These are phyloP conservation scores for Triops longicaudatus DNA, from an alignment of 1,140 invertebrate species.

Conservation along the genomic window DNA sequence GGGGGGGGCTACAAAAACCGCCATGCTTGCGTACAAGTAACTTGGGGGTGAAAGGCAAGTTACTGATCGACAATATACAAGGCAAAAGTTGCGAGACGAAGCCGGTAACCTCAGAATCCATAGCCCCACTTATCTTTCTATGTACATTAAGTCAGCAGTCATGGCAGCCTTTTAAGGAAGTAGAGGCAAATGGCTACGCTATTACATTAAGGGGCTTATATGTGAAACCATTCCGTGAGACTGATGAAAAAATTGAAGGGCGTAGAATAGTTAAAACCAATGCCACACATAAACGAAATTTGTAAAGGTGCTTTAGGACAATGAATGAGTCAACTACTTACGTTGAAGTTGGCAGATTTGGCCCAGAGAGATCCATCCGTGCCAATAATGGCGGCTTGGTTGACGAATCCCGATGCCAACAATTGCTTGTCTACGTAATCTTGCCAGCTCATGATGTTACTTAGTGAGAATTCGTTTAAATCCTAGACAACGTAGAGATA, in stretches of 20 bases:
- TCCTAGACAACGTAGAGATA: neutral
- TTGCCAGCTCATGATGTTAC: conserved; percentile 84
- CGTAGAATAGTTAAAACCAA: neutral
- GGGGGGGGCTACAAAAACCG: neutral
- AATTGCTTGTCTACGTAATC: conserved; percentile 96
- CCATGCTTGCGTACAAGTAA: conserved; percentile 6
- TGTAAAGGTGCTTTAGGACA: conserved; percentile 36
- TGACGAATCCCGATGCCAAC: conserved; percentile 82
- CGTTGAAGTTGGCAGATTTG: conserved; percentile 83
- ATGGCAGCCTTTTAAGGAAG: neutral
- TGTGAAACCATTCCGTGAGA: too few species aligned
- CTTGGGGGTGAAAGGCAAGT: neutral
- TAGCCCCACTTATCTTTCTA: neutral
- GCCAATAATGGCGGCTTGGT: conserved; percentile 86
- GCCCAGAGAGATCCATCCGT: conserved; percentile 92
- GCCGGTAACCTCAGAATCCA: neutral
- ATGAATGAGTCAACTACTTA: conserved; percentile 53
- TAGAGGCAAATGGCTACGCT: neutral
- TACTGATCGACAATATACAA: neutral
- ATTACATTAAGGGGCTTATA: too few species aligned
- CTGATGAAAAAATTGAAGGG: neutral
- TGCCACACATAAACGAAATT: conserved; percentile 28
- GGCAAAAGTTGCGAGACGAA: neutral
- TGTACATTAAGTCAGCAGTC: neutral
- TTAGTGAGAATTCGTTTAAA: neutral